Base-by-base conservation (phyloP, 2,888 invertebrate genomes). In the Orthosia gracilis region DNA sequence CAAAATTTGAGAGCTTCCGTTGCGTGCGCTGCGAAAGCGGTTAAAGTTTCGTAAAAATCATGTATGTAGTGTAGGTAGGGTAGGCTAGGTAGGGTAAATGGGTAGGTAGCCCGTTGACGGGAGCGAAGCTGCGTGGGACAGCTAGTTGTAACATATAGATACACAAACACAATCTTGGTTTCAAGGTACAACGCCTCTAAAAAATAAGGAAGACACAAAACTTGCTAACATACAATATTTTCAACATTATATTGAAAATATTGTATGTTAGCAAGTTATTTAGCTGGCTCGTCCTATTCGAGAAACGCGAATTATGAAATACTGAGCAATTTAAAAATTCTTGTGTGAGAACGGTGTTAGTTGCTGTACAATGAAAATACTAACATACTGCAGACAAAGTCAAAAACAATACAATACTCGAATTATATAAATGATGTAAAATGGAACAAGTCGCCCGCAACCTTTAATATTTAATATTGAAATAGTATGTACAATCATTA, bases 281-380 rank as follows among this genome's bases (percentile, higher is more conserved):
- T 3, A 9, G 40, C 13, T 5, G 17, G 40, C n/a, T 55, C 49
- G 52, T 52, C 18, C 3, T 50, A 50, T 50, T 11, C 21, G 9
- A 52, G 26, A 61, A 50, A 59, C 45, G 17, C 17, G n/a, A 54
- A 57, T 77, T 66, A 61, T 55, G 50, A 61, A 76, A 81, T 63
- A 40, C 45, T 21, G 54, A 45, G 12, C 31, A 55, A n/a, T 74
- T 63, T 17, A 76, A 68, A 68, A 64, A 68, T 50, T 65, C 11
- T 66, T 61, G 11, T 62, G 61, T 78, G 77, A 52, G 76, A 78
- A 78, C 55, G 52, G 81, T 75, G 75, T 52, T 76, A 68, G 52
- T 61, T 52, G 21, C 21, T 49, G n/a, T 26, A 50, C 73, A 76
- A 50, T 79, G 73, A 59, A 31, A 61, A 77, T 13, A 70, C 26